A percentile compares a stretch with the other conserved stretches of the same genome.
These are phyloP conservation scores for Drosophila elegans DNA, from an alignment of 1,140 invertebrate species.

Conservation along the genomic window DNA sequence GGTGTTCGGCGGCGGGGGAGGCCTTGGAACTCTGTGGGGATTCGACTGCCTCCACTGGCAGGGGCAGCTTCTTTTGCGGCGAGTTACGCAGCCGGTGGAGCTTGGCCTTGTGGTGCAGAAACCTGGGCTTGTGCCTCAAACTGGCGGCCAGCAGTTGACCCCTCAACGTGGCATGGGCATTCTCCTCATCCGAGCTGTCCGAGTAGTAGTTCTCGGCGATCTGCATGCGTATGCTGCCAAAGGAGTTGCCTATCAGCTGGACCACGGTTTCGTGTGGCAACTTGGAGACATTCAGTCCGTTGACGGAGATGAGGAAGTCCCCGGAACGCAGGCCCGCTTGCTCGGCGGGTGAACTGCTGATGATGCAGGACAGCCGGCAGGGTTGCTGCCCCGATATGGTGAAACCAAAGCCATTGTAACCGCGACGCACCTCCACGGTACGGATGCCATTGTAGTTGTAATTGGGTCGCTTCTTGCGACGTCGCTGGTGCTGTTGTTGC, in stretches of 20 bases:
- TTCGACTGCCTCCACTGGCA: constrained; percentile 18
- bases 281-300: constrained; percentile 94
- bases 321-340: constrained; percentile 94
- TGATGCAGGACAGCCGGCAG: constrained; percentile 95
- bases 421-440: constrained; percentile 93
- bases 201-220: constrained; percentile 95
- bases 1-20: constrained; percentile 28
- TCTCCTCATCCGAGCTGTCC: constrained; percentile 88
- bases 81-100: constrained; percentile 76
- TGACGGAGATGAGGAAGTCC: constrained; percentile 96
- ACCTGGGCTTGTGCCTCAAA: constrained; percentile 68
- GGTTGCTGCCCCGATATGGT: constrained; percentile 97
- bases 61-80: constrained; percentile 70
- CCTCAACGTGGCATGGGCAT: constrained; percentile 58
- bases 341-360: constrained; percentile 93
- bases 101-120: constrained; percentile 78
- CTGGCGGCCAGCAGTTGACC: constrained; percentile 65
- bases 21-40: constrained; percentile 14
- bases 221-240: constrained; percentile 91
- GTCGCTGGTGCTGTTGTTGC: constrained; percentile 74
- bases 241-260: constrained; percentile 93
- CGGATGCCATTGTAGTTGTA: constrained; percentile 87
- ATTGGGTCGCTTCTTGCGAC: constrained; percentile 85
- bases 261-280: constrained; percentile 97
- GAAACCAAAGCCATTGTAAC: constrained; percentile 95